Conservation (phyloP, 2,113 vertebrate species). For the Nycticorax nycticorax region DNA sequence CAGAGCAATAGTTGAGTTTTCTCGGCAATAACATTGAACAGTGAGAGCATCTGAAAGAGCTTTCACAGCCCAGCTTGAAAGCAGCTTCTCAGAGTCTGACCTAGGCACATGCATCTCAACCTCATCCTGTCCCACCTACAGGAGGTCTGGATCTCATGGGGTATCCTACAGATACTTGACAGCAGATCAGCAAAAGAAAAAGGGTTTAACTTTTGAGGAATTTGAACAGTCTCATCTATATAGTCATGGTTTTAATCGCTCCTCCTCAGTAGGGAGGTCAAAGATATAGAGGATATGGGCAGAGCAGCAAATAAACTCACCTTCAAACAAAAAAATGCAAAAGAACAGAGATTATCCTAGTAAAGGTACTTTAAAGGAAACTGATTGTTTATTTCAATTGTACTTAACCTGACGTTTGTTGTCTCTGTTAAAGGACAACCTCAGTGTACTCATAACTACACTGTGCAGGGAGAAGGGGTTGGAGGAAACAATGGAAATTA, state of each 20-base stretch:
- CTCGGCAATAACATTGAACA: not conserved
- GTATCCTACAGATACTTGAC: not conserved
- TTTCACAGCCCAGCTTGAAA: not conserved
- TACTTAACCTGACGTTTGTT: not conserved
- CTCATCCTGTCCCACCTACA: fast-evolving
- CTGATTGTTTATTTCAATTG: not conserved
- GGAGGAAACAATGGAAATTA: not conserved
- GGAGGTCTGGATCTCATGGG: not conserved
- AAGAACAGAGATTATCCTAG: not conserved
- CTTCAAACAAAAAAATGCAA: not conserved
- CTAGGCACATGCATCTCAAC: not conserved
- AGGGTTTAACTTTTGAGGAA: not conserved
- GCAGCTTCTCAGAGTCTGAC: not conserved
- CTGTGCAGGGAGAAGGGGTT: not conserved
- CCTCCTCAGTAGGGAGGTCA: not conserved
- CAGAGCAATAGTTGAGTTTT: not conserved
- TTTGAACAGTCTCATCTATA: not conserved
- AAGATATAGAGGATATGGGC: not conserved
- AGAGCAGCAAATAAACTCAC: not conserved
- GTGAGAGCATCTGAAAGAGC: not conserved
- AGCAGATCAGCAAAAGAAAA: not conserved
- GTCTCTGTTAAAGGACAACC: not conserved
- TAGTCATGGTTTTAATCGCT: not conserved
- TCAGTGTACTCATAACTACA: not conserved
- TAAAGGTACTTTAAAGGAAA: not conserved